A percentile compares a stretch with the other conserved stretches of the same genome.
Evolutionary conservation across 2,113 vertebrate species (phyloP).

Genomic region (Albula goreensis): DNA sequence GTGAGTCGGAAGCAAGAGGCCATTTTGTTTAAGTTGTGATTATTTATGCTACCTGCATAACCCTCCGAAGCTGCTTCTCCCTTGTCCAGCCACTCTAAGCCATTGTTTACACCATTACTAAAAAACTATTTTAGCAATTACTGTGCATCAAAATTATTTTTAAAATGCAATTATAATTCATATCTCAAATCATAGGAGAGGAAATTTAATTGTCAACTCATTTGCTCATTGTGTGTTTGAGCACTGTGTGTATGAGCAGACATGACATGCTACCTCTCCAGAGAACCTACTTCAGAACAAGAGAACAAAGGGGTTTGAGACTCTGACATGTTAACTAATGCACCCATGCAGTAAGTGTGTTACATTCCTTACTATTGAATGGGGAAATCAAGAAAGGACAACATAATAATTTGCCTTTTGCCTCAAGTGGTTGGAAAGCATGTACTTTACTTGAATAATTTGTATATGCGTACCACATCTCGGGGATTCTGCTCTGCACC

Average conservation of each 20-base stretch:
- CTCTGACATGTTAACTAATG: not conserved
- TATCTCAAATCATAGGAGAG: not conserved
- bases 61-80: not conserved
- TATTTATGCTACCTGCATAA: not conserved
- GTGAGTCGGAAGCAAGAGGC: not conserved
- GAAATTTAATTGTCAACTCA: not conserved
- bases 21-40: not conserved
- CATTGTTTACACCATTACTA: not conserved
- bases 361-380: not conserved
- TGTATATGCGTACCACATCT: too few species aligned
- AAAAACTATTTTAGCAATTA: not conserved
- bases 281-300: not conserved
- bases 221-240: not conserved
- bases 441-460: not conserved
- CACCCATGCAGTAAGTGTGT: not conserved
- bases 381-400: not conserved
- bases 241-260: not conserved
- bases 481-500: too few species aligned
- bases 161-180: not conserved
- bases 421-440: not conserved
- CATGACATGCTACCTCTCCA: not conserved
- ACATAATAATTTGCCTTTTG: not conserved
- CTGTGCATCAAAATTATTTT: not conserved
- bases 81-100: not conserved
- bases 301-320: not conserved